Conservation (phyloP, 2,888 invertebrate genomes). For the Drosophila anceps region DNA sequence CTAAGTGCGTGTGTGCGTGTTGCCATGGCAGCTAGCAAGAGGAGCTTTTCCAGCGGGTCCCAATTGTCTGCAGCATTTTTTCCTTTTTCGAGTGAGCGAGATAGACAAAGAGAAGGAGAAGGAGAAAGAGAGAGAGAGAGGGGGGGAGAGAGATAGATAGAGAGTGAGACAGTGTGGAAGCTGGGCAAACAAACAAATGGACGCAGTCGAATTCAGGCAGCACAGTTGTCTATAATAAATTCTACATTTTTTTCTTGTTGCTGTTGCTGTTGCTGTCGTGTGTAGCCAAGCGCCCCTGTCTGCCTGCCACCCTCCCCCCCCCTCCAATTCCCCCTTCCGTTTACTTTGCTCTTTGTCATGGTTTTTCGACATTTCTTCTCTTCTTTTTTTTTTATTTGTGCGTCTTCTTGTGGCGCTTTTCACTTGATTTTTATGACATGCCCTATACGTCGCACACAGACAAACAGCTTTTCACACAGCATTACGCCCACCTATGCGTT, state of each 20-base stretch:
- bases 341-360: constrained; percentile 54
- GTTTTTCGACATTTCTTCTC: constrained; percentile 60
- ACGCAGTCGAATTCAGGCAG: constrained; percentile 45
- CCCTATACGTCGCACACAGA: constrained; percentile 50
- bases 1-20: constrained; percentile 44
- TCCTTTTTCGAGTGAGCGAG: constrained; percentile 12
- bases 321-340: constrained; percentile 10
- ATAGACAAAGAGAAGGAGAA: background rate
- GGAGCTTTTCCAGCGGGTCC: constrained; percentile 61
- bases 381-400: constrained; percentile 9
- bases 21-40: constrained; percentile 53
- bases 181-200: constrained; percentile 31
- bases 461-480: constrained; percentile 28
- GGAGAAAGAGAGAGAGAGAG: background rate
- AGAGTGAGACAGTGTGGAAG: background rate
- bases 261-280: constrained; percentile 3
- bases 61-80: constrained; percentile 56
- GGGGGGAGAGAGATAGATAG: background rate
- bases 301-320: too few species aligned
- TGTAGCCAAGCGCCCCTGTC: background rate
- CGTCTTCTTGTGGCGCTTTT: constrained; percentile 35
- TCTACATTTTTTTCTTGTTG: constrained; percentile 13
- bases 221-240: constrained; percentile 77
- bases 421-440: constrained; percentile 71
- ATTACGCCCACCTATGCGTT: constrained; percentile 49